These are phyloP conservation scores for Dicentrarchus labrax DNA, from an alignment of 2,113 vertebrate genomes.

Conservation along the genomic window DNA sequence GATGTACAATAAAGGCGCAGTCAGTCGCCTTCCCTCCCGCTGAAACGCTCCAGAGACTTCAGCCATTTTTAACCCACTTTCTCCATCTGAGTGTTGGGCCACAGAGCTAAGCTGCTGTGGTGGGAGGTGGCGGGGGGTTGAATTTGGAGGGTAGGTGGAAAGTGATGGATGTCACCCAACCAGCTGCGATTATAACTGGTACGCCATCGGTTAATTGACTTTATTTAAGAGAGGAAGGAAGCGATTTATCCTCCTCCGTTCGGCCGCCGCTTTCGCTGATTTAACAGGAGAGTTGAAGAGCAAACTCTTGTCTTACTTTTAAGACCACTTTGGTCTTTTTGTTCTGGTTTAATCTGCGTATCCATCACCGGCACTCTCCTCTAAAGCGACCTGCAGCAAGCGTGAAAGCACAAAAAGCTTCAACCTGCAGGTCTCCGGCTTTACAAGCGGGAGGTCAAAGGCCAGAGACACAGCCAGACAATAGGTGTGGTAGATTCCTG, in stretches of 20 bases:
- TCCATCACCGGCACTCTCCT: conserved; percentile 27
- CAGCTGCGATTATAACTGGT: background rate
- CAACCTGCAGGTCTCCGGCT: conserved; percentile 24
- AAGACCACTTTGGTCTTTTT: background rate
- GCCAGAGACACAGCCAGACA: conserved; percentile 36
- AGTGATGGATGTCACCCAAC: conserved; percentile 11
- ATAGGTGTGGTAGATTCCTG: background rate
- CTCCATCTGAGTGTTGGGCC: background rate
- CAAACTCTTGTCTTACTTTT: background rate
- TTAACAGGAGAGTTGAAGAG: background rate
- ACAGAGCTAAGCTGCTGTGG: background rate
- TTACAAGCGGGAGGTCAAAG: conserved; percentile 41
- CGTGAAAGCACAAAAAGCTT: conserved; percentile 1
- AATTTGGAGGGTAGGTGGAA: background rate
- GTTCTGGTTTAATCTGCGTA: conserved; percentile 44
- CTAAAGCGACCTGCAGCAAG: conserved; percentile 13
- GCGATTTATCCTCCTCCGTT: background rate
- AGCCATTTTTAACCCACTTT: conserved; percentile 60
- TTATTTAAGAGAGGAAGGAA: conserved; percentile 22
- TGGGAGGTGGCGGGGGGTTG: background rate
- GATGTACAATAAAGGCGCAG: background rate
- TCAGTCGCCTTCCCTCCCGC: background rate
- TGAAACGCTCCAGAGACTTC: conserved; percentile 8
- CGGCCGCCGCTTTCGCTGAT: background rate
- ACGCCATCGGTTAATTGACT: conserved; percentile 3